Evolutionary conservation across 2,888 invertebrate species (phyloP).

Genomic region (Sicus ferrugineus): DNA sequence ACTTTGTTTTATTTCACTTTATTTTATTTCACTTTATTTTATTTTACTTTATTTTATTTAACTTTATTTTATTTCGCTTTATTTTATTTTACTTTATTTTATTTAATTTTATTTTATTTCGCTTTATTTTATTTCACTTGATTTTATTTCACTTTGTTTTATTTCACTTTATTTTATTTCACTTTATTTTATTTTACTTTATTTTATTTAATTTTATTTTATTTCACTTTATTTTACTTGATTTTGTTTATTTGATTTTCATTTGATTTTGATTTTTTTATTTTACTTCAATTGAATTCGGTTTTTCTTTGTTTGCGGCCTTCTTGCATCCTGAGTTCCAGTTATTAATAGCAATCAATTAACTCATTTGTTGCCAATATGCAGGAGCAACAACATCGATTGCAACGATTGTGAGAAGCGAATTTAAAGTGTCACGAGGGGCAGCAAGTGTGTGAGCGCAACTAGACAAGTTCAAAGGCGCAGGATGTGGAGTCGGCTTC

Average conservation of each 20-base stretch:
- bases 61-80: no score
- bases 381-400: constrained; percentile 9
- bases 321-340: neutral
- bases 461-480: constrained; percentile 24
- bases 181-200: neutral
- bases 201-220: neutral
- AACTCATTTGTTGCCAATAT: constrained; percentile 30
- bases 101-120: no score
- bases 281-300: neutral
- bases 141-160: neutral
- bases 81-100: no score
- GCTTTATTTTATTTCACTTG: no score
- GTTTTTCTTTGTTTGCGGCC: neutral
- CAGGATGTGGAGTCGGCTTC: neutral
- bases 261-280: neutral
- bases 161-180: neutral
- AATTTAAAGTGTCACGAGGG: constrained; percentile 2
- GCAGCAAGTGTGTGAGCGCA: constrained; percentile 32
- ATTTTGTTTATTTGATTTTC: neutral
- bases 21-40: no score
- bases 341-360: constrained; percentile 26
- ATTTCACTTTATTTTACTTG: neutral
- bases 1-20: no score
- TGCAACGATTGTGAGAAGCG: constrained; percentile 21
- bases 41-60: no score